Percentiles rank a stretch among this genome's conserved stretches.
phyloP scores from a whole-genome alignment of 2,797 vertebrate genomes.

The Spheniscus humboldti region DNA sequence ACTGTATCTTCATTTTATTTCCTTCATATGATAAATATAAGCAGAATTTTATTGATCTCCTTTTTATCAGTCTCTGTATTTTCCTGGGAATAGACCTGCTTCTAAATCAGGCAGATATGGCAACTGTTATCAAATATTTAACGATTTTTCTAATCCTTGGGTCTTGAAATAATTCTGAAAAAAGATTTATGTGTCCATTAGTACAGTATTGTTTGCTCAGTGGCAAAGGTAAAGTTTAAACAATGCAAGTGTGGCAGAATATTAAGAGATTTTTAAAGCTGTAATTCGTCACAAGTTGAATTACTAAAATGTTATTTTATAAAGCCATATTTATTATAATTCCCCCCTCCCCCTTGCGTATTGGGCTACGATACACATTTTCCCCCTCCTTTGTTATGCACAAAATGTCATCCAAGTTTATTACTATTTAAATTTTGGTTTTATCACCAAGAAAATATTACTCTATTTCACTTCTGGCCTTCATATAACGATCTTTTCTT shows the following conservation, averaged over 20 bases:
- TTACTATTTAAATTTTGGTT: background rate
- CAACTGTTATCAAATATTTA: conserved; percentile 42
- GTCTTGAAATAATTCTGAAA: conserved; percentile 32
- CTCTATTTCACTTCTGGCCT: background rate
- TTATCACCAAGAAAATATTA: background rate
- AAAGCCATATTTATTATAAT: background rate
- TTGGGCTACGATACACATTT: background rate
- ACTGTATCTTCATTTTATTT: conserved; percentile 10
- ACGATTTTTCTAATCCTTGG: conserved; percentile 42
- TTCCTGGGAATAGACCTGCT: conserved; percentile 8
- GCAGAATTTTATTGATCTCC: conserved; percentile 41
- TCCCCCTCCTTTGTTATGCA: background rate
- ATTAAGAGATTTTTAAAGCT: conserved; percentile 4
- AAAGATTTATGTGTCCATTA: conserved; percentile 32
- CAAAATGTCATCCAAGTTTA: background rate
- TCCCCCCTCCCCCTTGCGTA: background rate
- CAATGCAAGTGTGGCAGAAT: conserved; percentile 10
- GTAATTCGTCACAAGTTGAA: background rate
- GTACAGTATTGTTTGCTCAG: conserved; percentile 10
- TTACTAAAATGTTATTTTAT: conserved; percentile 7
- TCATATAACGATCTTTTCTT: background rate
- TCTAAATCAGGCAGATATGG: conserved; percentile 46
- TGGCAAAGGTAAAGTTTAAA: conserved; percentile 44
- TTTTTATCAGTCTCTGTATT: conserved; percentile 19
- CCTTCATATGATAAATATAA: background rate